Base-by-base conservation (phyloP, 2,113 vertebrate genomes). In the Mormoops blainvillei region DNA sequence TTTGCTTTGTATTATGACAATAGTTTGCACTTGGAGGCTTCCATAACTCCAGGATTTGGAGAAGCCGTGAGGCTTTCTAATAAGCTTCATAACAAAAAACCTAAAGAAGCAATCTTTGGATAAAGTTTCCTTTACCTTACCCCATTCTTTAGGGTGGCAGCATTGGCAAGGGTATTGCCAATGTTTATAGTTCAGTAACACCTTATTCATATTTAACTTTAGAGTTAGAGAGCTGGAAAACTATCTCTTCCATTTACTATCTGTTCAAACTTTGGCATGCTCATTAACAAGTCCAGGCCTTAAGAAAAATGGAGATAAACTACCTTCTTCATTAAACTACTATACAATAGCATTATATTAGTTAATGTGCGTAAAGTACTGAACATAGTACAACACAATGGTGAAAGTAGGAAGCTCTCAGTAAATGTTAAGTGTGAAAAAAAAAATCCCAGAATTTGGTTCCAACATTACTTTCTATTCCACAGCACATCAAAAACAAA, bases 401-500 rank as follows among this genome's bases (percentile, higher is more conserved):
- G 22, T 33, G 41, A 41, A 70, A 88, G 20, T 19, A 70, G 31
- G 36, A 90, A 94, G n/a, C 6, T 61, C 58, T 92, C 15, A 86
- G 77, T 78, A 82, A 95, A 88, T 20, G 54, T n/a, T 76, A 87
- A 96, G 45, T 38, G 70, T 80, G 11, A 24, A 67, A 50, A 86
- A 50, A 86, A 71, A 73, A 61, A 92, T 63, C 10, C 14, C 73
- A 28, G 41, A 5, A 10, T 92, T 97, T 2, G 0, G 90, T 97
- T 96, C 96, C 97, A 97, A 97, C 96, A 97, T 96, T 95, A 54
- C 94, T 97, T 96, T 97, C 94, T 93, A 78, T 97, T 87, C 96
- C 94, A 80, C 77, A 94, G 94, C 54, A 98, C 94, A 98, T 98
- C 96, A 98, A 98, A 98, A 88, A 91, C 89, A 84, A 83, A 97